Conservation (phyloP, 1,140 invertebrate species). For the Arion vulgaris region DNA sequence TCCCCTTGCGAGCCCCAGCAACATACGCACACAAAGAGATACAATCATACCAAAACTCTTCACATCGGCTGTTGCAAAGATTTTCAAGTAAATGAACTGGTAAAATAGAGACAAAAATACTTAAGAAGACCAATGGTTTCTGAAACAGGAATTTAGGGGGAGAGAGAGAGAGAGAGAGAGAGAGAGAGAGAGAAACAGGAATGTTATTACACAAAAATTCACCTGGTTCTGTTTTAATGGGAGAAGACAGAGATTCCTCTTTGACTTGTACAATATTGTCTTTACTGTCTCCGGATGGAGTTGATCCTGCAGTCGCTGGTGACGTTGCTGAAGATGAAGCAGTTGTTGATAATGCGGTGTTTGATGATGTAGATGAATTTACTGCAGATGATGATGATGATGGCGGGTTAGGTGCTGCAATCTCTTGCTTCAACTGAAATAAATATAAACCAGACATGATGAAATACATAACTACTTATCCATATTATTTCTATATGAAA, state of each 20-base stretch:
- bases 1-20: no score
- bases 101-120: no score
- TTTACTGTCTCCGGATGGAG: constrained; percentile 36
- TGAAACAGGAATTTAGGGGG: no score
- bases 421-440: constrained; percentile 43
- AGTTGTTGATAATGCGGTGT: neutral
- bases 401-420: constrained; percentile 32
- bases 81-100: no score
- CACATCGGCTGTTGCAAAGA: no score
- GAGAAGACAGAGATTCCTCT: constrained; percentile 43
- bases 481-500: no score
- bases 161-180: no score
- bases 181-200: no score
- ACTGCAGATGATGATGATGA: constrained; percentile 20
- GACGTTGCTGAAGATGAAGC: constrained; percentile 29
- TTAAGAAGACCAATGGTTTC: no score
- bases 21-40: no score
- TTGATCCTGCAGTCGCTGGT: neutral
- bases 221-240: constrained; percentile 32
- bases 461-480: neutral
- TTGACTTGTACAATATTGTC: constrained; percentile 42
- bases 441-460: neutral
- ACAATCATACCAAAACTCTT: no score
- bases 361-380: constrained; percentile 19
- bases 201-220: neutral